phyloP scores from a whole-genome alignment of 2,113 vertebrate species.

The Nothobranchius furzeri region DNA sequence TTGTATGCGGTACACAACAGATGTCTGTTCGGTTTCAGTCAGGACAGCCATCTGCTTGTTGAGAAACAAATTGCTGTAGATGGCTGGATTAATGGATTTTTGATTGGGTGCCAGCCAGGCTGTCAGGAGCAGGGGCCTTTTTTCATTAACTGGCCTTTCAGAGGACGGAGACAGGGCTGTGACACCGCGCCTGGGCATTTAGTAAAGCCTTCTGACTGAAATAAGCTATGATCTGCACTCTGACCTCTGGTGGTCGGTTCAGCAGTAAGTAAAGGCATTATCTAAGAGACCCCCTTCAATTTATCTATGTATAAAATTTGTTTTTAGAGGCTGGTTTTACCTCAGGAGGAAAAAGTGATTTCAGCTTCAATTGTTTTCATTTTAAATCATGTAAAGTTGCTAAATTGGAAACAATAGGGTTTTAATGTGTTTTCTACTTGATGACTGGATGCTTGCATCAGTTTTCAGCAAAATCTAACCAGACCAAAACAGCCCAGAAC shows the following conservation, averaged over 20 bases:
- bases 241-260: conserved; percentile 5
- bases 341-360: not conserved
- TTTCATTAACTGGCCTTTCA: conserved; percentile 43
- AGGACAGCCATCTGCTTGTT: conserved; percentile 58
- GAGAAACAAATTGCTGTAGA: conserved; percentile 67
- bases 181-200: conserved; percentile 28
- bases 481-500: no score
- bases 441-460: no score
- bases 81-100: conserved; percentile 67
- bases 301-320: not conserved
- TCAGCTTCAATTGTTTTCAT: no score
- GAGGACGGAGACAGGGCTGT: conserved; percentile 37
- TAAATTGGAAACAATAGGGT: no score
- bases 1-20: conserved; percentile 46
- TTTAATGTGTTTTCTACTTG: no score
- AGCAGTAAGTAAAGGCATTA: not conserved
- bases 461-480: no score
- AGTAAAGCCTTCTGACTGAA: conserved; percentile 2
- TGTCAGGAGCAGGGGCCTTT: conserved; percentile 38
- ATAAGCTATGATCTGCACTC: not conserved
- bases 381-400: no score
- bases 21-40: conserved; percentile 52
- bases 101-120: conserved; percentile 64
- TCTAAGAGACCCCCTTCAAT: not conserved
- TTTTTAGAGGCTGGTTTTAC: conserved; percentile 11